Evolutionary conservation across 1,140 invertebrate genomes (phyloP).

Genomic region (Drosophila azteca): DNA sequence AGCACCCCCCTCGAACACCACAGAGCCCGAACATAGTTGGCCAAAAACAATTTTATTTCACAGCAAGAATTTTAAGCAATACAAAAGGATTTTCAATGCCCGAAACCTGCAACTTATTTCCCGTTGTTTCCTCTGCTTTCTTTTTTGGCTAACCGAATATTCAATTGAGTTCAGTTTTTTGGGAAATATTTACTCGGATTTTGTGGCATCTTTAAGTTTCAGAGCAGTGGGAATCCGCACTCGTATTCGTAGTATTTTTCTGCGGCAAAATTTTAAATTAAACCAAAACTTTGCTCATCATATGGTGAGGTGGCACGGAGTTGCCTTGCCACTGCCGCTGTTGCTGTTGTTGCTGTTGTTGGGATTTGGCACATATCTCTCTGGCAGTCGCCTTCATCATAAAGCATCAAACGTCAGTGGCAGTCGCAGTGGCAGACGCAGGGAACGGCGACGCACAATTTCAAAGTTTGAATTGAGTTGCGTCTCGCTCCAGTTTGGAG

Average conservation of each 20-base stretch:
- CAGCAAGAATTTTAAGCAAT: slow-evolving; percentile 61
- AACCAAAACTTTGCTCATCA: slow-evolving; percentile 72
- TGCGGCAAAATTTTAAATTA: slow-evolving; percentile 56
- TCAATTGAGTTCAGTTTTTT: slow-evolving; percentile 3
- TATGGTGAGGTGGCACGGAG: slow-evolving; percentile 22
- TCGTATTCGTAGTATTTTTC: background rate
- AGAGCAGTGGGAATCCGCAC: background rate
- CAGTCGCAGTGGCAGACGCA: slow-evolving; percentile 46
- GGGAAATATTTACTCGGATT: background rate
- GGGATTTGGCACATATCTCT: slow-evolving; percentile 51
- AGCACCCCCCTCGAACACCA: too few relatives aligned
- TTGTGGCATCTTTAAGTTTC: background rate
- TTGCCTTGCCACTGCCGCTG: background rate
- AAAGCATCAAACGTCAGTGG: slow-evolving; percentile 67
- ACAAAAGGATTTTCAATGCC: slow-evolving; percentile 68
- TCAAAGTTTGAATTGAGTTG: slow-evolving; percentile 78
- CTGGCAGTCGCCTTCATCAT: slow-evolving; percentile 50
- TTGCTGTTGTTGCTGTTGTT: slow-evolving; percentile 14
- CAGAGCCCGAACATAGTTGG: slow-evolving; percentile 61
- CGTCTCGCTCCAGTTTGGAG: slow-evolving; percentile 32
- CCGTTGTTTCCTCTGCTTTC: background rate
- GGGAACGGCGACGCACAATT: slow-evolving; percentile 56
- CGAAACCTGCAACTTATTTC: slow-evolving; percentile 24
- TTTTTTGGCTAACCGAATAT: slow-evolving; percentile 14
- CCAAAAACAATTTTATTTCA: slow-evolving; percentile 66